These are phyloP conservation scores for Thecocarcelia acutangulata DNA, from an alignment of 2,888 invertebrate genomes.

Conservation along the genomic window DNA sequence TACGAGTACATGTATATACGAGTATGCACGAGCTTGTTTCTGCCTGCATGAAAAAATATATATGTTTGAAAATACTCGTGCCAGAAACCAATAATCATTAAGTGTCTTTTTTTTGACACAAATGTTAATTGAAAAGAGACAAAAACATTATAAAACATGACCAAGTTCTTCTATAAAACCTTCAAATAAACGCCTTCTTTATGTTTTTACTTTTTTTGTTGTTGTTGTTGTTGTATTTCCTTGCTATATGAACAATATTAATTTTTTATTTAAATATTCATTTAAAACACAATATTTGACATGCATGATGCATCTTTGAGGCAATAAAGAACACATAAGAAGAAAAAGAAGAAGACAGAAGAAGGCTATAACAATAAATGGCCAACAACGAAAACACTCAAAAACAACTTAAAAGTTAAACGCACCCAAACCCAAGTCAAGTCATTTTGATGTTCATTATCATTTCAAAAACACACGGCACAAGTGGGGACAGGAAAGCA, in stretches of 20 bases:
- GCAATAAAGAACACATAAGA: conserved; percentile 9
- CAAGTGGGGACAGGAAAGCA: neutral
- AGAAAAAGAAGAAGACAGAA: neutral
- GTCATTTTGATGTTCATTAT: neutral
- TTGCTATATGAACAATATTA: conserved; percentile 1
- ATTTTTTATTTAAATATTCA: conserved; percentile 22
- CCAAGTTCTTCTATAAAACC: conserved; percentile 26
- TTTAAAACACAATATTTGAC: conserved; percentile 32
- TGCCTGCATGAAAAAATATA: too few species aligned
- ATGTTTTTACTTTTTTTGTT: conserved; percentile 25
- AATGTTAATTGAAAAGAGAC: conserved; percentile 72
- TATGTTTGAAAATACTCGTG: conserved; percentile 38
- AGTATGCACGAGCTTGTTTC: too few species aligned
- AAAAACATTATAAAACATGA: conserved; percentile 39
- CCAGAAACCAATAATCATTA: conserved; percentile 51
- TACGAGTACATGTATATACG: too few species aligned
- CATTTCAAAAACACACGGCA: conserved; percentile 22
- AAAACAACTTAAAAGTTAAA: conserved; percentile 20
- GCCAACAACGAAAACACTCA: conserved; percentile 18
- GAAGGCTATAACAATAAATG: conserved; percentile 34
- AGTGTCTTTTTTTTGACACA: conserved; percentile 49
- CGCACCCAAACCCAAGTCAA: conserved; percentile 43
- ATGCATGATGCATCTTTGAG: conserved; percentile 50
- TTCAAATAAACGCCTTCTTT: conserved; percentile 54
- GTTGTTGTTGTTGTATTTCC: too few species aligned